A percentile compares a stretch with the other conserved stretches of the same genome.
These are phyloP conservation scores for Callaeas wilsoni DNA, from an alignment of 2,113 vertebrate species.

Conservation along the genomic window DNA sequence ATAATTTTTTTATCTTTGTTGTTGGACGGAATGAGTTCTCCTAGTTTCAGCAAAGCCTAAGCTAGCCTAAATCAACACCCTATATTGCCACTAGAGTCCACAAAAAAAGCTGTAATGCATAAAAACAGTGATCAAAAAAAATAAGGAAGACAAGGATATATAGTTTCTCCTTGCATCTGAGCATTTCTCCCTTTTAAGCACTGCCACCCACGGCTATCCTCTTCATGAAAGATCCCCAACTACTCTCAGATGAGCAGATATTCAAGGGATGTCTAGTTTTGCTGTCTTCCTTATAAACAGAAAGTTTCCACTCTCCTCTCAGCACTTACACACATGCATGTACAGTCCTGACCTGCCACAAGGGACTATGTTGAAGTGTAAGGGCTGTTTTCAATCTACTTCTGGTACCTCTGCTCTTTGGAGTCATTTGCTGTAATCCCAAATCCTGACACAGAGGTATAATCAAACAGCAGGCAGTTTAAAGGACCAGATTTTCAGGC, in stretches of 20 bases:
- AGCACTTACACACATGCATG: background rate
- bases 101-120: background rate
- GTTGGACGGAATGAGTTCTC: background rate
- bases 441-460: background rate
- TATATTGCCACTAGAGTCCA: background rate
- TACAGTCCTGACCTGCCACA: background rate
- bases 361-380: background rate
- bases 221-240: background rate
- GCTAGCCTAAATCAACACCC: background rate
- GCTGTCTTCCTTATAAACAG: background rate
- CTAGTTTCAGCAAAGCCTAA: background rate
- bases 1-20: background rate
- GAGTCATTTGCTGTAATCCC: background rate
- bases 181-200: background rate
- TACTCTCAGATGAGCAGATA: slow-evolving; percentile 19
- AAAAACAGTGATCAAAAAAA: background rate
- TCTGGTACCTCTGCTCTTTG: background rate
- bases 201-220: background rate
- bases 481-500: background rate
- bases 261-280: background rate
- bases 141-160: background rate
- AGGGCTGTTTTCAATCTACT: background rate
- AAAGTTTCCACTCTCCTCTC: background rate
- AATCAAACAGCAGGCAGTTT: background rate
- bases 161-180: background rate